phyloP scores from a whole-genome alignment of 2,888 invertebrate genomes.

The Oligia latruncula region DNA sequence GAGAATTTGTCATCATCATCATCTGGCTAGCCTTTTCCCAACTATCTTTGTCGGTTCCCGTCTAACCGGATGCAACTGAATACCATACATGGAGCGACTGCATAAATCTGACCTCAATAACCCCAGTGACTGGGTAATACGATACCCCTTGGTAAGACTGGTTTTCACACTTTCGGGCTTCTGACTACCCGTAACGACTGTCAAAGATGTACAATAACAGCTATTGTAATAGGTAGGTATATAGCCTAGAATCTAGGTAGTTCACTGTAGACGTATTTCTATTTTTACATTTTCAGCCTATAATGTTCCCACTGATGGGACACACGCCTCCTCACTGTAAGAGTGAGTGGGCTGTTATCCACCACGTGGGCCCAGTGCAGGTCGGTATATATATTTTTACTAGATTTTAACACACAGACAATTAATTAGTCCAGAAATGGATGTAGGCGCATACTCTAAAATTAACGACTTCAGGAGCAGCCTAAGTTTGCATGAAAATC shows the following conservation, averaged over 20 bases:
- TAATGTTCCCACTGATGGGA: no score
- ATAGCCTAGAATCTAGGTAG: not conserved
- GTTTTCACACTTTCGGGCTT: not conserved
- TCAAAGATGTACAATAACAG: not conserved
- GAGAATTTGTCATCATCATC: not conserved
- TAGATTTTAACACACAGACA: not conserved
- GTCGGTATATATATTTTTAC: no score
- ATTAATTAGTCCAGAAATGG: not conserved
- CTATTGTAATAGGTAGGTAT: not conserved
- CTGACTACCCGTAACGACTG: not conserved
- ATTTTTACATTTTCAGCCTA: not conserved
- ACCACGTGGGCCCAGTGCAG: no score
- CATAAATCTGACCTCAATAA: not conserved
- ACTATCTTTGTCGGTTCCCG: not conserved
- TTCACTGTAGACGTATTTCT: not conserved
- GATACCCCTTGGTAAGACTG: not conserved
- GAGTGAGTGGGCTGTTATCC: no score
- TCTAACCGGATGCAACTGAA: not conserved
- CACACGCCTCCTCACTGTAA: no score
- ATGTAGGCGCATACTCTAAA: not conserved
- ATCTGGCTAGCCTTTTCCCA: not conserved
- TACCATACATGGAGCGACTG: not conserved
- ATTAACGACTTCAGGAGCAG: not conserved
- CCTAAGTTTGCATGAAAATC: constrained; percentile 12
- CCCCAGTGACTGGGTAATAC: not conserved